A percentile compares a stretch with the other conserved stretches of the same genome.
Conservation (phyloP, 1,140 invertebrate genomes). For the Drosophila malerkotliana region DNA sequence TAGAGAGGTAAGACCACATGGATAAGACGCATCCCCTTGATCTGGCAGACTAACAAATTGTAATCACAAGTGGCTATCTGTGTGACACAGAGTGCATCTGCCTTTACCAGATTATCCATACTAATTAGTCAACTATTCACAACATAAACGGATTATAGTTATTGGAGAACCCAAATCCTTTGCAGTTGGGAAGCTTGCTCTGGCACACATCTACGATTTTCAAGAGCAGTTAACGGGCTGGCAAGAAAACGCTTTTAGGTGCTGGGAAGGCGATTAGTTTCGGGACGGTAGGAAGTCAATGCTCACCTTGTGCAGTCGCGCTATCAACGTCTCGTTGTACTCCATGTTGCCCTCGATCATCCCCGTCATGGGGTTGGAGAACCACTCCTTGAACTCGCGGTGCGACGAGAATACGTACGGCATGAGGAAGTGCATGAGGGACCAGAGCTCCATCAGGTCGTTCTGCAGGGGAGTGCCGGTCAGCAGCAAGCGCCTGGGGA, state of each 20-base stretch:
- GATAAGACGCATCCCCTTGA: slow-evolving; percentile 60
- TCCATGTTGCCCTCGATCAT: slow-evolving; percentile 99
- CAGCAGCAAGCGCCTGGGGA: slow-evolving; percentile 92
- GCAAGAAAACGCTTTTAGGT: slow-evolving; percentile 78
- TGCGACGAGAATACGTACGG: slow-evolving; percentile 99
- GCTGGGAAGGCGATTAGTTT: slow-evolving; percentile 5
- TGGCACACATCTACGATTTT: slow-evolving; percentile 77
- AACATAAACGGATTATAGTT: slow-evolving; percentile 19
- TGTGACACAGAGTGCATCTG: slow-evolving; percentile 78
- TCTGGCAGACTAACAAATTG: slow-evolving; percentile 77
- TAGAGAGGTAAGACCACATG: slow-evolving; percentile 36
- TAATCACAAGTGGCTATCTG: slow-evolving; percentile 57
- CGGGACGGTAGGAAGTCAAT: neutral
- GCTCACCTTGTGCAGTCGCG: slow-evolving; percentile 95
- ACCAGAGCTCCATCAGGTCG: slow-evolving; percentile 99
- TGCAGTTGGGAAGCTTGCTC: slow-evolving; percentile 53
- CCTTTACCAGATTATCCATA: neutral
- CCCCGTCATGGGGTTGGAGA: slow-evolving; percentile 98
- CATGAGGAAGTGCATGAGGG: slow-evolving; percentile 99
- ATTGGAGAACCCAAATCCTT: slow-evolving; percentile 24
- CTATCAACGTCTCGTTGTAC: slow-evolving; percentile 97
- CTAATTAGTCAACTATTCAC: slow-evolving; percentile 1
- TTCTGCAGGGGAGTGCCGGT: slow-evolving; percentile 99
- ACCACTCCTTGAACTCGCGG: slow-evolving; percentile 99
- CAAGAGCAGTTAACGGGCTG: slow-evolving; percentile 54